These are phyloP conservation scores for Entomobrya proxima DNA, from an alignment of 2,888 invertebrate species.

Conservation along the genomic window DNA sequence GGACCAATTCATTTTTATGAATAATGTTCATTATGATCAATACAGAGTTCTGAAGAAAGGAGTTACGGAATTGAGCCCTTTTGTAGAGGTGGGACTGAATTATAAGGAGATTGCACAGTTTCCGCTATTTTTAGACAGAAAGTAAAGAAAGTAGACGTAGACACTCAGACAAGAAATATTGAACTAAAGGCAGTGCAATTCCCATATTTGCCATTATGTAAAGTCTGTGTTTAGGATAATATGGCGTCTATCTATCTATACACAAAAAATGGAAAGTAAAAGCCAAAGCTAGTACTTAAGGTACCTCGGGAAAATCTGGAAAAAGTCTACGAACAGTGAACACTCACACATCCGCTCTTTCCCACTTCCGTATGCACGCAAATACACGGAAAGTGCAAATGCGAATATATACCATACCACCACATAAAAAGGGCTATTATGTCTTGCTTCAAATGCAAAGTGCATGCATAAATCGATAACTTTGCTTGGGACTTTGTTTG, in stretches of 20 bases:
- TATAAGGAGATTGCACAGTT: too few species aligned
- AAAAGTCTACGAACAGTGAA: neutral
- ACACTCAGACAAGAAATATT: too few species aligned
- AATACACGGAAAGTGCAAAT: neutral
- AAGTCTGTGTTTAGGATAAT: too few species aligned
- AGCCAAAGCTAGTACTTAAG: neutral
- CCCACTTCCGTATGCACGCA: neutral
- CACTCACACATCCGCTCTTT: neutral
- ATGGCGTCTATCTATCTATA: neutral
- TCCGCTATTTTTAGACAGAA: too few species aligned
- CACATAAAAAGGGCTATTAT: neutral
- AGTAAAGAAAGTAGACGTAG: too few species aligned
- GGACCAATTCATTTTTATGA: neutral
- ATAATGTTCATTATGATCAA: too few species aligned
- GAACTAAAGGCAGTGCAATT: too few species aligned
- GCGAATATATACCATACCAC: conserved; percentile 1
- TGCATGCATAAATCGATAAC: conserved; percentile 45
- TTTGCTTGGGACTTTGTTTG: conserved; percentile 29
- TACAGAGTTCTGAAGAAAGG: neutral
- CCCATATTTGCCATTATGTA: too few species aligned
- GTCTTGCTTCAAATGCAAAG: conserved; percentile 14
- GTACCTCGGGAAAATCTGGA: neutral
- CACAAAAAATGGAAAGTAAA: neutral
- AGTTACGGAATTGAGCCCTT: too few species aligned
- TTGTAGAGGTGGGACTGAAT: too few species aligned